These are phyloP conservation scores for Cacatua alba DNA, from an alignment of 2,113 vertebrate genomes.

Conservation along the genomic window DNA sequence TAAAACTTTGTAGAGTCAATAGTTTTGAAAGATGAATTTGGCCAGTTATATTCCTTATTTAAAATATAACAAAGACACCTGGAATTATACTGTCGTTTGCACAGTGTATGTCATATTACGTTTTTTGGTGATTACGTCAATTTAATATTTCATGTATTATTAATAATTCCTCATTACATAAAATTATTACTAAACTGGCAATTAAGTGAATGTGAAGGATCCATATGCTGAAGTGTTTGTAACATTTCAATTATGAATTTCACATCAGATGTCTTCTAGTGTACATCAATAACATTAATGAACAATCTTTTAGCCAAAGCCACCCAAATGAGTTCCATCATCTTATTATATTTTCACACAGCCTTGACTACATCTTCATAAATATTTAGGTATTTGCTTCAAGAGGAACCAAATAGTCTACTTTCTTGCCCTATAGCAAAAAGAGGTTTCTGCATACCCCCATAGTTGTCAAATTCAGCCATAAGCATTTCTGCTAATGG, in stretches of 20 bases:
- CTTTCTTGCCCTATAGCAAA: background rate
- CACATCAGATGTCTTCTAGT: constrained; percentile 74
- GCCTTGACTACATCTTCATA: constrained; percentile 25
- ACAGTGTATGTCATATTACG: constrained; percentile 73
- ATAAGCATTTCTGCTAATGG: background rate
- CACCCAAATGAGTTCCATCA: constrained; percentile 52
- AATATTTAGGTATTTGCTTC: constrained; percentile 32
- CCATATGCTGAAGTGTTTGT: constrained; percentile 82
- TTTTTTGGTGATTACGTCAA: constrained; percentile 79
- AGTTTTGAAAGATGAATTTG: constrained; percentile 52
- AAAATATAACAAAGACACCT: constrained; percentile 66
- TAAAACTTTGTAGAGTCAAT: constrained; percentile 23
- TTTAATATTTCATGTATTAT: constrained; percentile 82
- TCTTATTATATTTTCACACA: constrained; percentile 25
- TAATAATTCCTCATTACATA: constrained; percentile 85
- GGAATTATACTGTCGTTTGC: constrained; percentile 65
- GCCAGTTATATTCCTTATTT: constrained; percentile 42
- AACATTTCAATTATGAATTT: constrained; percentile 82
- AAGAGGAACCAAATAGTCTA: background rate
- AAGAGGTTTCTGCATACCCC: background rate
- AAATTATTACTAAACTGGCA: constrained; percentile 86
- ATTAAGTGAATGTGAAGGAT: constrained; percentile 83
- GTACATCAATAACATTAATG: constrained; percentile 71
- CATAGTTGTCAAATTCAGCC: background rate
- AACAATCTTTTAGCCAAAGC: constrained; percentile 70